phyloP scores from a whole-genome alignment of 2,888 invertebrate species.

The Auanema freiburgensis region DNA sequence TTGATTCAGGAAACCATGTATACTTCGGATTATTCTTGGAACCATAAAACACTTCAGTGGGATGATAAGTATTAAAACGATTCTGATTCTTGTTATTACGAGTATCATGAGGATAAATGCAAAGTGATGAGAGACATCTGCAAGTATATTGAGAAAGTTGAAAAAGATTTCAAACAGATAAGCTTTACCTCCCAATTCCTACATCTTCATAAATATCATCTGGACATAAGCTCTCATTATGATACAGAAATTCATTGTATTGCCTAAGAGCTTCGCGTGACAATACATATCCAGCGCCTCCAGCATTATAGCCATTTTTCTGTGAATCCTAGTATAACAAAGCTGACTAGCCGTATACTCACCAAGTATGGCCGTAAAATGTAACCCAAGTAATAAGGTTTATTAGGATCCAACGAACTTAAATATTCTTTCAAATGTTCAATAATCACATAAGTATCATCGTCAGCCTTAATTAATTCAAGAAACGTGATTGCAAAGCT shows the following conservation, averaged over 20 bases:
- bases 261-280: slow-evolving; percentile 27
- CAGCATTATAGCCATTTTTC: slow-evolving; percentile 37
- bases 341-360: neutral
- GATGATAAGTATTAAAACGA: slow-evolving; percentile 16
- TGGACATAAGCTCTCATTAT: slow-evolving; percentile 29
- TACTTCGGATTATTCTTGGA: slow-evolving; percentile 3
- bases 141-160: slow-evolving; percentile 1
- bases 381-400: slow-evolving; percentile 35
- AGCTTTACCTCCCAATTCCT: slow-evolving; percentile 23
- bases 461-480: slow-evolving; percentile 30
- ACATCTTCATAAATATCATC: slow-evolving; percentile 36
- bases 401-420: slow-evolving; percentile 21
- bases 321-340: slow-evolving; percentile 12
- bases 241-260: slow-evolving; percentile 26
- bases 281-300: slow-evolving; percentile 37
- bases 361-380: slow-evolving; percentile 30
- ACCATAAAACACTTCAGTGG: slow-evolving; percentile 17
- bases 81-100: slow-evolving; percentile 25
- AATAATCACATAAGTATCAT: slow-evolving; percentile 37
- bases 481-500: neutral
- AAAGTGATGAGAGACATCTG: slow-evolving; percentile 24
- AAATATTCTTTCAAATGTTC: slow-evolving; percentile 30
- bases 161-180: neutral
- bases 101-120: slow-evolving; percentile 32
- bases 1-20: slow-evolving; percentile 9